Conservation (phyloP, 1,140 invertebrate species). For the Aphis craccivora region DNA sequence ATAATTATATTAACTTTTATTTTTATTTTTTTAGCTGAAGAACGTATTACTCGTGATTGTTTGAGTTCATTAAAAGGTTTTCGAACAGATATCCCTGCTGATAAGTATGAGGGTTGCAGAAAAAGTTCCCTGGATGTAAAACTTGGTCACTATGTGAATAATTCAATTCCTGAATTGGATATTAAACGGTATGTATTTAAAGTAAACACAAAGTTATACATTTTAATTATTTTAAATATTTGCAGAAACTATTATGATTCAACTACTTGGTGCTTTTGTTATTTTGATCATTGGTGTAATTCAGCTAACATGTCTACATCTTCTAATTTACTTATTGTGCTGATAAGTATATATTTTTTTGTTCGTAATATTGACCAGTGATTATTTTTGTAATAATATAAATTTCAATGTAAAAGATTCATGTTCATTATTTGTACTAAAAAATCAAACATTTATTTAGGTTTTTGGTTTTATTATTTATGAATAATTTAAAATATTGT, state of each 20-base stretch:
- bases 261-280: constrained; percentile 89
- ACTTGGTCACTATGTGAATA: constrained; percentile 86
- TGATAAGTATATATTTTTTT: constrained; percentile 55
- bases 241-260: constrained; percentile 82
- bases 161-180: constrained; percentile 84
- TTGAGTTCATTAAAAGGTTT: constrained; percentile 78
- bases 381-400: not conserved
- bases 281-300: constrained; percentile 90
- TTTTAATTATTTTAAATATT: constrained; percentile 61
- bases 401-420: not conserved
- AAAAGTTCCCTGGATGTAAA: constrained; percentile 79
- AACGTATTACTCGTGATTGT: constrained; percentile 85
- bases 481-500: not conserved
- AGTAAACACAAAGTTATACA: not conserved
- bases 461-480: not conserved
- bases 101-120: constrained; percentile 89
- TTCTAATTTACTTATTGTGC: constrained; percentile 53
- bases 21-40: constrained; percentile 72
- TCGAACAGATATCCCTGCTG: constrained; percentile 88
- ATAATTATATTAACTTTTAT: not conserved
- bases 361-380: constrained; percentile 29
- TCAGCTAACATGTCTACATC: constrained; percentile 60
- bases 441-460: not conserved
- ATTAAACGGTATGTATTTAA: constrained; percentile 72
- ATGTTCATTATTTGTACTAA: not conserved